These are phyloP conservation scores for Zygothrica quintamaculata DNA, from an alignment of 2,888 invertebrate species.

Conservation along the genomic window DNA sequence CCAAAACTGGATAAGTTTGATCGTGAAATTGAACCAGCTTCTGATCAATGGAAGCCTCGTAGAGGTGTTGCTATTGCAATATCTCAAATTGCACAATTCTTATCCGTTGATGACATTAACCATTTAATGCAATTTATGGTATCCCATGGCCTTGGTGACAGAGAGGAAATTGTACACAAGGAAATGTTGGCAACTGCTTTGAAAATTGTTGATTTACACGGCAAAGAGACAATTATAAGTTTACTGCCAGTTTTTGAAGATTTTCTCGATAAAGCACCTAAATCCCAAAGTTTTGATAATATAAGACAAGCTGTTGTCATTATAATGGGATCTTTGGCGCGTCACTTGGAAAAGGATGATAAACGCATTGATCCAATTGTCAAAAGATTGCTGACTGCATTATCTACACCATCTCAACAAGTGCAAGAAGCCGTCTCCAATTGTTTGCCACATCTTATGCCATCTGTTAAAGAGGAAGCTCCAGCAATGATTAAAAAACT, in stretches of 20 bases:
- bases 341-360: slow-evolving; percentile 96
- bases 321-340: slow-evolving; percentile 98
- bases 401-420: slow-evolving; percentile 98
- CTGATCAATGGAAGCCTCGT: slow-evolving; percentile 96
- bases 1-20: slow-evolving; percentile 96
- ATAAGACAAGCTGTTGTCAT: slow-evolving; percentile 98
- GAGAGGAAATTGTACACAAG: slow-evolving; percentile 91
- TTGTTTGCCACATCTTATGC: slow-evolving; percentile 96
- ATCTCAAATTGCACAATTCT: slow-evolving; percentile 89
- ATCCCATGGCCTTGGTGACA: slow-evolving; percentile 93
- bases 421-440: slow-evolving; percentile 99
- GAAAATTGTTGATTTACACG: slow-evolving; percentile 95
- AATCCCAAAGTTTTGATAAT: slow-evolving; percentile 94
- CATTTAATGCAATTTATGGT: slow-evolving; percentile 94
- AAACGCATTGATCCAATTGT: slow-evolving; percentile 97
- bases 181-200: slow-evolving; percentile 98
- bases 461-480: slow-evolving; percentile 95
- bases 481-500: slow-evolving; percentile 94
- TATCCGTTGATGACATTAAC: slow-evolving; percentile 87
- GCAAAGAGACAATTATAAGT: slow-evolving; percentile 91
- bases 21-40: slow-evolving; percentile 91
- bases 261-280: slow-evolving; percentile 96
- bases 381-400: slow-evolving; percentile 93
- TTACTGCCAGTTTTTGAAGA: slow-evolving; percentile 96
- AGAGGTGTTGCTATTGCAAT: slow-evolving; percentile 95